These are phyloP conservation scores for Lophochroa leadbeateri DNA, from an alignment of 2,113 vertebrate species.

Conservation along the genomic window DNA sequence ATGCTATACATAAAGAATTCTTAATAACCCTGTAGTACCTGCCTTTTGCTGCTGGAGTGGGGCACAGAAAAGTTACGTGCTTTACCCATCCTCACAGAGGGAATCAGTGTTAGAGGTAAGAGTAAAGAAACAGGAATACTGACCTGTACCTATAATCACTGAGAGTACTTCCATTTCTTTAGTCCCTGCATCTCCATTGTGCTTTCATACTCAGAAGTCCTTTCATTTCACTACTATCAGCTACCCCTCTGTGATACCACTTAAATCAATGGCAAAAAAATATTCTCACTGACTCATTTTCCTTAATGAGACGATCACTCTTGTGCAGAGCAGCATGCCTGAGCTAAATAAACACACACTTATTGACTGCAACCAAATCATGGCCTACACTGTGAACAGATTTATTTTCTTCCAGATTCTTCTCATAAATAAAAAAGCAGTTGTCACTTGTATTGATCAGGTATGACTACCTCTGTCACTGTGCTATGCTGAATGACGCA, in stretches of 20 bases:
- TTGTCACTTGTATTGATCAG: background rate
- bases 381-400: background rate
- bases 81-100: background rate
- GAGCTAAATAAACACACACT: background rate
- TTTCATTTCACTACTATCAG: background rate
- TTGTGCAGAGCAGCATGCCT: background rate
- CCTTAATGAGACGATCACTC: background rate
- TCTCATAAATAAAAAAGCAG: background rate
- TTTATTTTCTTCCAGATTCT: background rate
- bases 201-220: background rate
- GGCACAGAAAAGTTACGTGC: background rate
- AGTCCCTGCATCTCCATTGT: background rate
- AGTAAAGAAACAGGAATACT: background rate
- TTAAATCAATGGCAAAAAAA: slow-evolving; percentile 5
- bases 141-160: background rate
- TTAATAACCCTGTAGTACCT: background rate
- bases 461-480: background rate
- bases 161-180: background rate
- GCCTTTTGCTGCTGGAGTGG: background rate
- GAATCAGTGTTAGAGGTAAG: background rate
- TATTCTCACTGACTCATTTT: background rate
- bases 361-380: background rate
- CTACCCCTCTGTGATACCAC: background rate
- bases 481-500: background rate
- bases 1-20: rapidly evolving